Base-by-base conservation (phyloP, 2,888 invertebrate genomes). In the Anticlea derivata region DNA sequence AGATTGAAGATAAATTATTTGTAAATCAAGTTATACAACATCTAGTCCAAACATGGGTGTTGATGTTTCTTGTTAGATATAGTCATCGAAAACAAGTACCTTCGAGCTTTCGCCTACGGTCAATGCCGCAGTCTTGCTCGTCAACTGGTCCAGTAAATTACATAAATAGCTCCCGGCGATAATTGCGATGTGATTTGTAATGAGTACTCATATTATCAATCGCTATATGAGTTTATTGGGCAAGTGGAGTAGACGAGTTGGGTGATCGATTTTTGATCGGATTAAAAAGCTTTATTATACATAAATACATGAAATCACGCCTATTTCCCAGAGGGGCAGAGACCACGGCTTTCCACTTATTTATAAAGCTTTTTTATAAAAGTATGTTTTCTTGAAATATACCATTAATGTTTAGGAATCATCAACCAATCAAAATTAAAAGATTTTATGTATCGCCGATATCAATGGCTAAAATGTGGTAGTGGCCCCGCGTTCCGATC, bases 51-150 rank as follows among this genome's bases (percentile, higher is more conserved):
- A 51, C 41, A 35, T 23, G 12, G 30, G 33, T 43, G 55, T 55
- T 27, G 51, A 61, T 56, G 53, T 57, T 61, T n/a, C n/a, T 52
- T 44, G 29, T 50, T 38, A 46, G 30, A 51, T 57, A 44, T 48
- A 44, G 44, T 41, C 33, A 58, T 58, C 50, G 50, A 68, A 63
- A 75, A 72, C 74, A 55, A 45, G 72, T 73, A 57, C 58, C 55
- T 56, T 8, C 49, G 55, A 70, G 72, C 86, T 85, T 85, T 85
- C 86, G 72, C 85, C 55, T 56, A 63, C 75, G 83, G 84, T 78
- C 83, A 83, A 78, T 82, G 83, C 75, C 78, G 75, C 68, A 64
- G 66, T 61, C 63, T 31, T 17, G 29, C 52, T 30, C 12, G 13
- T 11, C 34, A 46, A 44, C 29, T 38, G 26, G 38, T 34, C 49